phyloP scores from a whole-genome alignment of 2,113 vertebrate species.

The Xenus cinereus region DNA sequence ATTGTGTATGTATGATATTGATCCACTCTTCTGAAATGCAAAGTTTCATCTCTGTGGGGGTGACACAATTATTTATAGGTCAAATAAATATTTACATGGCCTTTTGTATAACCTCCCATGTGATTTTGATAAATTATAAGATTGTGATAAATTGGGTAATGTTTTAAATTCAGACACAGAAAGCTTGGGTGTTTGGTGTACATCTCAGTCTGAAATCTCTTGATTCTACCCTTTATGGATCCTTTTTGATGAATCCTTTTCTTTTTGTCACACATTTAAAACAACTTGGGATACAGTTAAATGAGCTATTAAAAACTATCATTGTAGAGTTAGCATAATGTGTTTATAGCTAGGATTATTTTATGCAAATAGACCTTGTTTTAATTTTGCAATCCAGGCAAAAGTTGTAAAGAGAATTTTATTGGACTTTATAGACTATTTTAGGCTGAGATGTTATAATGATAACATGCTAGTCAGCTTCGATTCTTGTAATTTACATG shows the following conservation, averaged over 20 bases:
- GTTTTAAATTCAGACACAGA: slow-evolving; percentile 11
- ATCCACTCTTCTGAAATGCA: slow-evolving; percentile 34
- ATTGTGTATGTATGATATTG: slow-evolving; percentile 34
- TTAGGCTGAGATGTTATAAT: neutral
- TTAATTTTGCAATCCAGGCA: neutral
- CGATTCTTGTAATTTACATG: neutral
- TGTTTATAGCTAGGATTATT: neutral
- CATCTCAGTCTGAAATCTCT: neutral
- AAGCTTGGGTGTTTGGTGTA: neutral
- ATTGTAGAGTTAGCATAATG: neutral
- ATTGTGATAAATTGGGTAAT: neutral
- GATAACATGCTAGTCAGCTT: neutral
- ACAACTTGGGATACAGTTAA: neutral
- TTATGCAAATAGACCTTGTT: neutral
- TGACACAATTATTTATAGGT: slow-evolving; percentile 26
- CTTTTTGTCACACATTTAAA: neutral
- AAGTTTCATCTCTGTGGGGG: neutral
- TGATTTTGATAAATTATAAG: slow-evolving; percentile 1
- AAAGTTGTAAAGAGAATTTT: neutral
- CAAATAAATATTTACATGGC: slow-evolving; percentile 40
- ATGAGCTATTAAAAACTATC: neutral
- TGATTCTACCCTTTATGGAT: neutral
- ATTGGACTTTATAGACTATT: neutral
- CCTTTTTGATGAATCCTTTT: neutral
- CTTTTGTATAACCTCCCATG: slow-evolving; percentile 10